Evolutionary conservation across 2,113 vertebrate genomes (phyloP), one percentile per base, ranked within the genome.

Genomic region (Epinephelus lanceolatus): DNA sequence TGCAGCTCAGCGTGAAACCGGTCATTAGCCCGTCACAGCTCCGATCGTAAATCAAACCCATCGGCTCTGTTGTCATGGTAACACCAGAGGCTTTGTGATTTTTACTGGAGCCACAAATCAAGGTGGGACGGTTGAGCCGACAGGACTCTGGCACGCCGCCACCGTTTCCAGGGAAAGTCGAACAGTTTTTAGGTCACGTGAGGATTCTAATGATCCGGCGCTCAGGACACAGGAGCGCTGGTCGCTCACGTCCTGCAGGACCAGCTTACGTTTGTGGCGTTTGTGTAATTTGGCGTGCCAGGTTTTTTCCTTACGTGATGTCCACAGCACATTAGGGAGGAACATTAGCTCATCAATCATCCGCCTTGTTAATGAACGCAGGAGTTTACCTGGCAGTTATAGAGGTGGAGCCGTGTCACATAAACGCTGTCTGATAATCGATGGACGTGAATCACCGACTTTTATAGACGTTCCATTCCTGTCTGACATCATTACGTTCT

Each of bases 1-100:
- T 67, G 80, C 92, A 87, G 83, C 89, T 86, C 77, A 51, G 68
- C 79, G 63, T 71, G 1, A 71, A 93, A 83, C 91, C 91, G 77
- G 40, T 91, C 93, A 95, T 96, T 95, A 96, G 78, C 88, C 84
- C 76, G 84, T 96, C 93, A 92, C 80, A 9, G 86, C 15, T 37
- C 74, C 71, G 17, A 82, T 70, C 90, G 61, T 95, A 95, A 95
- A 95, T 95, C 94, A 93, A 57, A 12, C 52, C 86, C 60, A 37
- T 67, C 55, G 4, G 66, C 42, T 27, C 70, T 76, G 89, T 91
- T 89, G 92, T 84, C 93, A 87, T 81, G 89, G 86, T 85, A 80
- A 91, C 92, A 59, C 76, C 87, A 88, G 66, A 62, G 73, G 56
- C 69, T 66, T 80, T 88, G 18, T 55, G 7, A 1, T 53, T 21